Percentiles rank a stretch among this genome's conserved stretches.
These are phyloP conservation scores for Drosophila mojavensis DNA, from an alignment of 1,140 invertebrate genomes.

Conservation along the genomic window DNA sequence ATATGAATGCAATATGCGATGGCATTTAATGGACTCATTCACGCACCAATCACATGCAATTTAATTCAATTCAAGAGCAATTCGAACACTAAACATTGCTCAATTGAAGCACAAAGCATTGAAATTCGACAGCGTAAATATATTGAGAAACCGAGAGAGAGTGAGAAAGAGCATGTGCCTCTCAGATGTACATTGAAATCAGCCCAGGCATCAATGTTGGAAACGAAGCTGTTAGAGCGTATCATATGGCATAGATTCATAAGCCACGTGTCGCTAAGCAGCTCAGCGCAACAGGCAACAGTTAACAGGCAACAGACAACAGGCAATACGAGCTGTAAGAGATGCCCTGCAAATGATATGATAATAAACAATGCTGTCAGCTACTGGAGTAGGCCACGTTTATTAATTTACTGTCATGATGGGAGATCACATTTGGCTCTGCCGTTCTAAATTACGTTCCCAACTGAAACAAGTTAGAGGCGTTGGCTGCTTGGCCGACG, in stretches of 20 bases:
- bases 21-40: conserved; percentile 70
- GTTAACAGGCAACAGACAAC: background rate
- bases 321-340: background rate
- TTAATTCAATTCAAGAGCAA: conserved; percentile 70
- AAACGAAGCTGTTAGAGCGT: background rate
- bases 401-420: conserved; percentile 40
- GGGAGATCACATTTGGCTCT: conserved; percentile 32
- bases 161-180: background rate
- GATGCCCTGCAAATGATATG: conserved; percentile 10
- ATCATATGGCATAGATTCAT: conserved; percentile 61
- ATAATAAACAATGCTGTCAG: conserved; percentile 8
- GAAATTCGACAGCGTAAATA: conserved; percentile 9
- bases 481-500: conserved; percentile 11
- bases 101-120: conserved; percentile 30
- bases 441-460: conserved; percentile 19
- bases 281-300: background rate
- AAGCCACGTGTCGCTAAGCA: conserved; percentile 57
- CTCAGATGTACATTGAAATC: background rate
- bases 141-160: background rate
- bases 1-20: conserved; percentile 2
- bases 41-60: conserved; percentile 70
- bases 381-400: conserved; percentile 7
- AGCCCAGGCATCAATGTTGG: conserved; percentile 6
- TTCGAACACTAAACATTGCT: conserved; percentile 41
- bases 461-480: conserved; percentile 5